Percentiles rank a stretch among this genome's conserved stretches.
Conservation (phyloP, 2,888 invertebrate species). For the Nebria salina region DNA sequence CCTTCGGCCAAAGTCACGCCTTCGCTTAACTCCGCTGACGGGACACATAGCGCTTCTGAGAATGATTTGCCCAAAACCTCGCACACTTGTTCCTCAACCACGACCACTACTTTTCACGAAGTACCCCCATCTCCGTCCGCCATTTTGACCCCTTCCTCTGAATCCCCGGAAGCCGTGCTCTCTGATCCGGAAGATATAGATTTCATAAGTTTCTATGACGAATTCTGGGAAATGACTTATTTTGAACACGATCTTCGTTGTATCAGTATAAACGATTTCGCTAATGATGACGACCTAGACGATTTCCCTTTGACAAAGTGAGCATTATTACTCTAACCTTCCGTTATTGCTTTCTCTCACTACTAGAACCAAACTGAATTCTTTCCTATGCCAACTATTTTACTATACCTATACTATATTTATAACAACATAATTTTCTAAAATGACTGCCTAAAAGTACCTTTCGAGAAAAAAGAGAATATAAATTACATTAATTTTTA, state of each 20-base stretch:
- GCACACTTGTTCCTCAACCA: constrained; percentile 51
- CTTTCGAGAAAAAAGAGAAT: constrained; percentile 29
- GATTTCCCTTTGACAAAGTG: constrained; percentile 15
- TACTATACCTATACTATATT: constrained; percentile 28
- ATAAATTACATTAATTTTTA: constrained; percentile 44
- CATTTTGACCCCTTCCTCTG: constrained; percentile 68
- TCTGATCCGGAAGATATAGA: constrained; percentile 55
- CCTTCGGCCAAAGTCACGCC: constrained; percentile 73
- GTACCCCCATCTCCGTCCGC: constrained; percentile 68
- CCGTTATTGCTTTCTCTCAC: constrained; percentile 7
- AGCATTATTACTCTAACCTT: constrained; percentile 11
- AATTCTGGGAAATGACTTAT: constrained; percentile 59
- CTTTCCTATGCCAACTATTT: constrained; percentile 40
- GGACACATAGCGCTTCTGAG: constrained; percentile 48
- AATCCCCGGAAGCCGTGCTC: constrained; percentile 52
- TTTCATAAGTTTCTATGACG: constrained; percentile 59
- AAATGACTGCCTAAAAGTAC: constrained; percentile 47
- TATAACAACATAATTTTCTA: constrained; percentile 40
- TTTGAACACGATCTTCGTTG: constrained; percentile 59
- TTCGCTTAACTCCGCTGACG: constrained; percentile 56
- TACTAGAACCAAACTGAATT: constrained; percentile 21
- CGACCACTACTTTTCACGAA: constrained; percentile 49
- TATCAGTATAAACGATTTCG: constrained; percentile 34
- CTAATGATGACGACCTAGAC: constrained; percentile 23
- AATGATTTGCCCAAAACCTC: constrained; percentile 51